Conservation (phyloP, 2,888 invertebrate species). For the Meganola albula region DNA sequence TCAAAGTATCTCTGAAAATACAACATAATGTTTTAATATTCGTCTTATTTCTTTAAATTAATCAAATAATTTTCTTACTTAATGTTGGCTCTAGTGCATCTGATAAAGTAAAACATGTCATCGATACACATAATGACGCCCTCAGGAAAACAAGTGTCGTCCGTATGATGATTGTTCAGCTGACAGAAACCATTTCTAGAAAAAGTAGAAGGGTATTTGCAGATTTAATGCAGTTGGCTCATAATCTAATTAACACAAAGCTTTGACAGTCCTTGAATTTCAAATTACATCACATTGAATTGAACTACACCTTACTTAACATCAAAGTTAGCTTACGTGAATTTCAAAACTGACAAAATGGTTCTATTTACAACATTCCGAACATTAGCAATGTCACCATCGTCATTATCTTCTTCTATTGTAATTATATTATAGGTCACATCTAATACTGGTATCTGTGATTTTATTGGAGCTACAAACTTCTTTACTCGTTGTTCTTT, state of each 20-base stretch:
- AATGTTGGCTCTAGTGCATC: conserved; percentile 21
- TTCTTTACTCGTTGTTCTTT: conserved; percentile 46
- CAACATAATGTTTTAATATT: no score
- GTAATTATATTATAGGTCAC: conserved; percentile 33
- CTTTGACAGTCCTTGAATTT: no score
- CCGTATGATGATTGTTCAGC: conserved; percentile 48
- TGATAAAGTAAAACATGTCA: conserved; percentile 41
- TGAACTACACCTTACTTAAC: no score
- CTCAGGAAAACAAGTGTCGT: conserved; percentile 42
- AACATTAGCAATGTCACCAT: conserved; percentile 7
- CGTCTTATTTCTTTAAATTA: no score
- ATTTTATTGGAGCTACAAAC: conserved; percentile 52
- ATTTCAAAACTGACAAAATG: conserved; percentile 36
- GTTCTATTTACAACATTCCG: conserved; percentile 20
- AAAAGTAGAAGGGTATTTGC: background rate
- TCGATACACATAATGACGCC: conserved; percentile 44
- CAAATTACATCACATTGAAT: no score
- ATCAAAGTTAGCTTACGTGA: conserved; percentile 31
- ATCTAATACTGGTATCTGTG: conserved; percentile 48
- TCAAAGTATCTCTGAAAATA: conserved; percentile 35
- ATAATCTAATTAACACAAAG: no score
- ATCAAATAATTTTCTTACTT: no score
- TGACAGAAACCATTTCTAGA: conserved; percentile 60
- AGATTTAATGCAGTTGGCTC: no score
- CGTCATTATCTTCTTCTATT: conserved; percentile 31